Evolutionary conservation across 1,140 invertebrate genomes (phyloP).

Genomic region (Yoshiicerus persimilis): DNA sequence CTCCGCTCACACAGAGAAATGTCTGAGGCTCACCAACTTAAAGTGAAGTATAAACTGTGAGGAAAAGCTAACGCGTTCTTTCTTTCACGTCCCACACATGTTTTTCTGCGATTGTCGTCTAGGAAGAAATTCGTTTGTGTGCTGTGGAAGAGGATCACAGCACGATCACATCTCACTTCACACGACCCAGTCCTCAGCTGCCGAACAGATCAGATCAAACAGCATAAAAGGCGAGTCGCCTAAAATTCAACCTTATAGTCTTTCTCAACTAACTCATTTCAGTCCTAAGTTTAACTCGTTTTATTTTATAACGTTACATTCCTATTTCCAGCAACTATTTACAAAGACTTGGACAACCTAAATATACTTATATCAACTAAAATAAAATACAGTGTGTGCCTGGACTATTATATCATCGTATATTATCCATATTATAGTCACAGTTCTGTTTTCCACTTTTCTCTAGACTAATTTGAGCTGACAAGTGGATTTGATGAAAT

Average conservation of each 20-base stretch:
- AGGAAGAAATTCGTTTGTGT: background rate
- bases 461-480: constrained; percentile 21
- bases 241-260: background rate
- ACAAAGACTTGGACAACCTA: background rate
- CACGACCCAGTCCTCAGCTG: background rate
- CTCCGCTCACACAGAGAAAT: background rate
- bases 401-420: background rate
- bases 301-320: background rate
- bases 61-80: background rate
- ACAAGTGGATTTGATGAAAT: constrained; percentile 31
- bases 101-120: background rate
- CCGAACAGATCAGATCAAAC: constrained; percentile 7
- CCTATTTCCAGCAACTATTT: background rate
- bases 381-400: background rate
- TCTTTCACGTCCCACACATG: background rate
- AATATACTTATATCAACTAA: background rate
- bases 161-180: background rate
- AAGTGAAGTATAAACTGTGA: background rate
- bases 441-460: background rate
- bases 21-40: background rate
- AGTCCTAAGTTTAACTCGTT: background rate
- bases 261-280: background rate
- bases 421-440: background rate
- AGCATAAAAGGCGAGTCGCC: background rate
- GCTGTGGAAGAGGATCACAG: background rate